Conservation (phyloP, 2,113 vertebrate genomes). For the Prolemur simus region DNA sequence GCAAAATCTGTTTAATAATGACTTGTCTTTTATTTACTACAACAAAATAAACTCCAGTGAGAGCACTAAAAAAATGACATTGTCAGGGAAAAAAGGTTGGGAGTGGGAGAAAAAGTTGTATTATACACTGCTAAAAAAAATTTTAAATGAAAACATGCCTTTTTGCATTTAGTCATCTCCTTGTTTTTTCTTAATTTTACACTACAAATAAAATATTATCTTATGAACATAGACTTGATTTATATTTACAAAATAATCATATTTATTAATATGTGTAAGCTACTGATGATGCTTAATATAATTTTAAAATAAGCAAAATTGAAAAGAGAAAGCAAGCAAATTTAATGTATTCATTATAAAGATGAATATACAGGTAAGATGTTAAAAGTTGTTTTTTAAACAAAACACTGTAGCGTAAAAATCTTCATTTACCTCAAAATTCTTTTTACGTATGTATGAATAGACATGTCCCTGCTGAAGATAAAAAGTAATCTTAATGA, state of each 20-base stretch:
- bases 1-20: constrained; percentile 76
- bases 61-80: constrained; percentile 72
- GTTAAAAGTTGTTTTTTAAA: constrained; percentile 27
- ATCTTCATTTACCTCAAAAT: constrained; percentile 13
- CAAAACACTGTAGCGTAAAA: constrained; percentile 21
- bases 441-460: constrained; percentile 8
- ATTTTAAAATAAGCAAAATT: constrained; percentile 1
- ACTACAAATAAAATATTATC: constrained; percentile 2
- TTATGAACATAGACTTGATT: neutral
- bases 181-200: constrained; percentile 34
- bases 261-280: constrained; percentile 38
- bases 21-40: constrained; percentile 78
- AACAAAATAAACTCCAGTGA: constrained; percentile 75
- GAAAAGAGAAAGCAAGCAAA: neutral
- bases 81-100: constrained; percentile 42
- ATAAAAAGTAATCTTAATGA: constrained; percentile 39
- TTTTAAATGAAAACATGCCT: constrained; percentile 29
- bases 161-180: neutral
- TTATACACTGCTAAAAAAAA: constrained; percentile 37
- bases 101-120: neutral
- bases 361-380: neutral
- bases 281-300: constrained; percentile 18
- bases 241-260: constrained; percentile 42
- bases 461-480: constrained; percentile 4
- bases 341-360: constrained; percentile 21